Conservation (phyloP, 2,113 vertebrate genomes). For the Larimichthys polyactis region DNA sequence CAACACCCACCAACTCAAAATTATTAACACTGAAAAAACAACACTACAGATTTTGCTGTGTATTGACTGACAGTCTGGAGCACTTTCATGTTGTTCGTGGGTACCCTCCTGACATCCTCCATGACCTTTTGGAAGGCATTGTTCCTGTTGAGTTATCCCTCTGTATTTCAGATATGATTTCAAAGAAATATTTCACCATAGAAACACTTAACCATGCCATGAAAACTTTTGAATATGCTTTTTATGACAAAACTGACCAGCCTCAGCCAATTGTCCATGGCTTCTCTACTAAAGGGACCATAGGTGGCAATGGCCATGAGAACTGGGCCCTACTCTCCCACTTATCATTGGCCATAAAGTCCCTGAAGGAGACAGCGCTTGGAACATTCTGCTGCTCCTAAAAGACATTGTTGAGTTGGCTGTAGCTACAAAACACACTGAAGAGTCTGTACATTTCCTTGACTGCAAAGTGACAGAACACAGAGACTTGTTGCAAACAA, state of each 20-base stretch:
- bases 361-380: constrained; percentile 15
- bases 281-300: constrained; percentile 29
- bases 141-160: constrained; percentile 10
- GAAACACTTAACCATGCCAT: constrained; percentile 23
- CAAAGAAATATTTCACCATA: constrained; percentile 21
- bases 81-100: constrained; percentile 11
- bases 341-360: constrained; percentile 23
- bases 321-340: constrained; percentile 24
- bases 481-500: too few species aligned
- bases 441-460: too few species aligned
- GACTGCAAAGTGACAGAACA: background rate
- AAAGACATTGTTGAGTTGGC: constrained; percentile 39
- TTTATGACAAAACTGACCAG: constrained; percentile 37
- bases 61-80: background rate
- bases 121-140: constrained; percentile 14
- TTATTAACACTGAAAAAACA: too few species aligned
- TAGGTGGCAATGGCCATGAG: constrained; percentile 33
- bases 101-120: background rate
- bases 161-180: constrained; percentile 18
- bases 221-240: constrained; percentile 7
- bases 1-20: too few species aligned
- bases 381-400: constrained; percentile 17
- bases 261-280: background rate
- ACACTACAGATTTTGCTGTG: too few species aligned
- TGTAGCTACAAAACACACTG: constrained; percentile 15